These are phyloP conservation scores for Lophura nycthemera DNA, from an alignment of 2,113 vertebrate genomes.

Conservation along the genomic window DNA sequence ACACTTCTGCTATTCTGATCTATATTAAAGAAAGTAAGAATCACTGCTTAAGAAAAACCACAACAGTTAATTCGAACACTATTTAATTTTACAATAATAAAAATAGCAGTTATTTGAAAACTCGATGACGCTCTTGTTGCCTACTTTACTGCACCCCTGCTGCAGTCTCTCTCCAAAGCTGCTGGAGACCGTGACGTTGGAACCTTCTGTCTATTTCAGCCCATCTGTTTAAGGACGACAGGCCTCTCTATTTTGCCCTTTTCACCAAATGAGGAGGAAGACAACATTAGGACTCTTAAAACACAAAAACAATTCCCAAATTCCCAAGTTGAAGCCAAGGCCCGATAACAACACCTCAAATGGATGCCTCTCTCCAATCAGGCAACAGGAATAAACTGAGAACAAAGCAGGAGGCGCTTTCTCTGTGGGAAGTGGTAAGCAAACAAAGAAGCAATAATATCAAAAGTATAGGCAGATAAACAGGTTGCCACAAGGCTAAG, in stretches of 20 bases:
- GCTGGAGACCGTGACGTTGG: background rate
- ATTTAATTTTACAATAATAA: background rate
- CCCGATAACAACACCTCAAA: background rate
- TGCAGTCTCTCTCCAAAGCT: background rate
- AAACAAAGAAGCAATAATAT: background rate
- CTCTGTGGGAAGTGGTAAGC: background rate
- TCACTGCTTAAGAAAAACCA: background rate
- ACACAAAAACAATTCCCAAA: background rate
- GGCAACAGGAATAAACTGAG: background rate
- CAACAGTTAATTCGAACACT: background rate
- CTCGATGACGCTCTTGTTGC: background rate
- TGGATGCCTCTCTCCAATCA: background rate
- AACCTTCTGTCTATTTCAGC: background rate
- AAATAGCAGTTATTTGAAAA: background rate
- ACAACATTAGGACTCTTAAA: background rate
- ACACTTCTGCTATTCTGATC: background rate
- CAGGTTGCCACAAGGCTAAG: background rate
- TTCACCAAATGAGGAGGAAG: background rate
- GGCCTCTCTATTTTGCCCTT: background rate
- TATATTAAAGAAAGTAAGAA: background rate
- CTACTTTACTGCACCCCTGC: background rate
- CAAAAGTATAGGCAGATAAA: background rate
- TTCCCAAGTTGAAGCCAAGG: background rate
- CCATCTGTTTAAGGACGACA: background rate
- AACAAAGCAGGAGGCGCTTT: background rate